phyloP scores from a whole-genome alignment of 2,113 vertebrate species.

The Passer domesticus region DNA sequence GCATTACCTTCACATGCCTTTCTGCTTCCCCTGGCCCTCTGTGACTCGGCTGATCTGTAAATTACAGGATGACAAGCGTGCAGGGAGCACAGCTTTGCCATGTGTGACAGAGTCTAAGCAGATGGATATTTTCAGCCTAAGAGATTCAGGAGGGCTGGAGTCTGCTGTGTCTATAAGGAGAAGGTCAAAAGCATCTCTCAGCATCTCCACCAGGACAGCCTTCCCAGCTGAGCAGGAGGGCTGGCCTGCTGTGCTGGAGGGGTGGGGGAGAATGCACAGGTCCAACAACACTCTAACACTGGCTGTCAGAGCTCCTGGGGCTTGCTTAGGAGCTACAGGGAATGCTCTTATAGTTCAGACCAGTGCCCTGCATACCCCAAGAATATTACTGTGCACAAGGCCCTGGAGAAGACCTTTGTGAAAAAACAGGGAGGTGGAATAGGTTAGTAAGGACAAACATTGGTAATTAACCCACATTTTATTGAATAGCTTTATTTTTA shows the following conservation, averaged over 20 bases:
- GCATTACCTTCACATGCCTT: neutral
- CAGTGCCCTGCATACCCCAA: neutral
- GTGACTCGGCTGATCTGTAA: neutral
- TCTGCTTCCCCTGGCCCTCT: neutral
- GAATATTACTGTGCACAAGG: neutral
- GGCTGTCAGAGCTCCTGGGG: neutral
- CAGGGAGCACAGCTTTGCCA: neutral
- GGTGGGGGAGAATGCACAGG: neutral
- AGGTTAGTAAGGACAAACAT: neutral
- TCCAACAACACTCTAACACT: neutral
- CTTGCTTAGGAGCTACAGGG: rapidly evolving
- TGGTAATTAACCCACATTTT: neutral
- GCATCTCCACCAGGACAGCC: neutral
- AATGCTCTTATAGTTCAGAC: neutral
- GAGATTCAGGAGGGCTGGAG: neutral
- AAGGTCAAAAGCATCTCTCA: neutral
- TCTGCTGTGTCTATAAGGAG: neutral
- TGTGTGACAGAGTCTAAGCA: neutral
- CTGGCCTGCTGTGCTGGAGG: neutral
- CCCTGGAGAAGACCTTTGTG: neutral
- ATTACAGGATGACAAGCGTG: neutral
- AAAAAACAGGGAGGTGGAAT: neutral
- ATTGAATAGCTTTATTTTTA: neutral
- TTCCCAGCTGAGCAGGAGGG: neutral
- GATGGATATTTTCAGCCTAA: neutral